phyloP scores from a whole-genome alignment of 1,140 invertebrate genomes.

The Bombus confusus region DNA sequence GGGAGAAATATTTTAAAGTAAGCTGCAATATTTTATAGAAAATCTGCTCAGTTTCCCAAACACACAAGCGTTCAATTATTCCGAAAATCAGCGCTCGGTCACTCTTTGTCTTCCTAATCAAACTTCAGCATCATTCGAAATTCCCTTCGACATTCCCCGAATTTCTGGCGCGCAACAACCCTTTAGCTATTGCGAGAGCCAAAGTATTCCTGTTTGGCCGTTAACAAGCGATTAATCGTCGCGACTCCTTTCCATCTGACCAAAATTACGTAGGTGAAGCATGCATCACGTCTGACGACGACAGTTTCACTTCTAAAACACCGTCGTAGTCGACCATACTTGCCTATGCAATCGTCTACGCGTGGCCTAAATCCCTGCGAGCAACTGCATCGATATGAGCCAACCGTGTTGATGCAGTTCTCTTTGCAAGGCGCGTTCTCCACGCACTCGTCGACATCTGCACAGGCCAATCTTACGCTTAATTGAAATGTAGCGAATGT shows the following conservation, averaged over 20 bases:
- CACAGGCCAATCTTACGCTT: conserved; percentile 1
- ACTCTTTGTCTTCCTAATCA: not conserved
- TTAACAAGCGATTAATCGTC: not conserved
- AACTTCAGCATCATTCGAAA: not conserved
- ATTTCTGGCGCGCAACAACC: not conserved
- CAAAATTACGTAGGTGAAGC: not conserved
- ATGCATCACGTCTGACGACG: not conserved
- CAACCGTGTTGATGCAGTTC: conserved; percentile 83
- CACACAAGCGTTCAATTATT: not conserved
- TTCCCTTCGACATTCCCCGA: not conserved
- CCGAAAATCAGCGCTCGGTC: not conserved
- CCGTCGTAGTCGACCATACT: conserved; percentile 16
- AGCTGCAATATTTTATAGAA: not conserved
- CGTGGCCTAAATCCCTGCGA: conserved; percentile 82
- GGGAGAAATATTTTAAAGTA: not conserved
- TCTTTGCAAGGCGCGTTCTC: conserved; percentile 78
- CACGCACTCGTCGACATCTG: conserved; percentile 88
- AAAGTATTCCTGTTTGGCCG: not conserved
- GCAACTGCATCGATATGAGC: conserved; percentile 85
- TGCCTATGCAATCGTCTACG: conserved; percentile 82
- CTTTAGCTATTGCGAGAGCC: not conserved
- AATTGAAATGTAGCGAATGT: conserved; percentile 49
- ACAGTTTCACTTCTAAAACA: too few relatives aligned
- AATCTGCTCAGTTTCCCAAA: not conserved
- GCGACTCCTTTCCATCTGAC: not conserved